Conservation (phyloP, 2,888 invertebrate species). For the Encarsia formosa region DNA sequence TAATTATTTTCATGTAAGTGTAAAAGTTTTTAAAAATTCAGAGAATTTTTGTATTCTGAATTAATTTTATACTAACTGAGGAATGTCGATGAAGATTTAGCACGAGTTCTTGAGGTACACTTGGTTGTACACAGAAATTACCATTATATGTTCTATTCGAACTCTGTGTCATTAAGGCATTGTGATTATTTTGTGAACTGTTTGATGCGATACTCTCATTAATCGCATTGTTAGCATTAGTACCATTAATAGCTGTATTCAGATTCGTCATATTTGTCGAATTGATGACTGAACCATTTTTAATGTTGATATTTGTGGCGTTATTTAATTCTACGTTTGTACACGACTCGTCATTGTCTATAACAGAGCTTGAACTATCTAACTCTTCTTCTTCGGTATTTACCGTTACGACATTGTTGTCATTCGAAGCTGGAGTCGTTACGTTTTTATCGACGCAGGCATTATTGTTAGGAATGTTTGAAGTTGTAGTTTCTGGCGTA, state of each 20-base stretch:
- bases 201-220: slow-evolving; percentile 49
- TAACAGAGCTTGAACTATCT: slow-evolving; percentile 10
- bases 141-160: slow-evolving; percentile 12
- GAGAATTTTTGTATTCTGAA: too few species aligned
- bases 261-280: slow-evolving; percentile 43
- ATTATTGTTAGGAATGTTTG: slow-evolving; percentile 10
- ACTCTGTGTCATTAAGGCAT: slow-evolving; percentile 10
- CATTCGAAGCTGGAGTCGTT: neutral
- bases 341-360: slow-evolving; percentile 41
- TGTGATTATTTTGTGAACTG: slow-evolving; percentile 38
- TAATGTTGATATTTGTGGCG: slow-evolving; percentile 50
- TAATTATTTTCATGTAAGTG: too few species aligned
- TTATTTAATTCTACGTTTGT: slow-evolving; percentile 50
- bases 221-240: slow-evolving; percentile 47
- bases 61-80: slow-evolving; percentile 4
- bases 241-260: slow-evolving; percentile 44
- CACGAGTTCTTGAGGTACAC: slow-evolving; percentile 32
- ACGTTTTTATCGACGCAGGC: slow-evolving; percentile 8
- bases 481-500: slow-evolving; percentile 7
- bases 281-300: slow-evolving; percentile 41
- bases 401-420: slow-evolving; percentile 20
- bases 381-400: slow-evolving; percentile 16
- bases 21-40: too few species aligned
- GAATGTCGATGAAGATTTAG: slow-evolving; percentile 32
- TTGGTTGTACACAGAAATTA: slow-evolving; percentile 9